These are phyloP conservation scores for Bubo scandiacus DNA, from an alignment of 2,113 vertebrate species.

Conservation along the genomic window DNA sequence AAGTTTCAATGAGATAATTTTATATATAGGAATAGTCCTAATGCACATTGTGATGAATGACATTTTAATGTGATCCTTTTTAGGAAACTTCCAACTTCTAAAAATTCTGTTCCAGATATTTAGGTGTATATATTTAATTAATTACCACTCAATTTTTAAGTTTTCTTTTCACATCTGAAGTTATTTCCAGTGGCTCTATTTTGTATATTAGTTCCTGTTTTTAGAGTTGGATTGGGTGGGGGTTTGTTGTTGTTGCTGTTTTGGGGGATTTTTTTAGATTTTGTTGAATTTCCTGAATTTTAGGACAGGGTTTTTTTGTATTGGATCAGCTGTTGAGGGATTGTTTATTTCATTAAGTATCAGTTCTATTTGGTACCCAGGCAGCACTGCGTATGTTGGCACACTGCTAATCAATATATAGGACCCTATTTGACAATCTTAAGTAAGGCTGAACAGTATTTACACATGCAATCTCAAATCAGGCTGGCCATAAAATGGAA, in stretches of 20 bases:
- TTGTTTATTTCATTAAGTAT: neutral
- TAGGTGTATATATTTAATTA: neutral
- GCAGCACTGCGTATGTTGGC: neutral
- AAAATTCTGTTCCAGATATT: neutral
- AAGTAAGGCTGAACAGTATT: neutral
- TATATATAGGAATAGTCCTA: neutral
- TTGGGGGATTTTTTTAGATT: neutral
- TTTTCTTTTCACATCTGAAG: neutral
- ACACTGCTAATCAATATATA: neutral
- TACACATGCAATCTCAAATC: neutral
- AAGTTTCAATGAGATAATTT: neutral
- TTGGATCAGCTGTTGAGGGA: neutral
- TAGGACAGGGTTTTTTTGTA: neutral
- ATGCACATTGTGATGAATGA: neutral
- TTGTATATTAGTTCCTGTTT: neutral
- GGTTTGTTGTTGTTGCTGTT: neutral
- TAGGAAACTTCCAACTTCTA: neutral
- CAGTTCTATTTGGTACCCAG: neutral
- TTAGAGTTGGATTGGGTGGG: rapidly evolving
- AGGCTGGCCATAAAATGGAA: neutral
- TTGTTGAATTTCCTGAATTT: neutral
- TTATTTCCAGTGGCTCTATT: neutral
- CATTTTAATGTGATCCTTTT: neutral
- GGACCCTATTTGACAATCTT: neutral
- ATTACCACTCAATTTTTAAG: neutral